Base-by-base conservation (phyloP, 2,113 vertebrate genomes). In the Ammodytes dubius region DNA sequence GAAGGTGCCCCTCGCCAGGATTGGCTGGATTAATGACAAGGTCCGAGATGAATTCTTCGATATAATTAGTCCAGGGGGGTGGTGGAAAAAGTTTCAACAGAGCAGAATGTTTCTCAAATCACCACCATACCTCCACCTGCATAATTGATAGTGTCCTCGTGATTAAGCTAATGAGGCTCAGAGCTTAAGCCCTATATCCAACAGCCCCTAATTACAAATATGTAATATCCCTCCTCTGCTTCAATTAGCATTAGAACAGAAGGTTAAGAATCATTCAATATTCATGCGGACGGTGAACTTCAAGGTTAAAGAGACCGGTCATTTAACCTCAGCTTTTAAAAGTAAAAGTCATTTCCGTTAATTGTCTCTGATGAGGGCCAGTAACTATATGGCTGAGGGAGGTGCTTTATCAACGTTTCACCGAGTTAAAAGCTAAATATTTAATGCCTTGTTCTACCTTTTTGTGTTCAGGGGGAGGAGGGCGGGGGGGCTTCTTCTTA, bases 261-360 rank as follows among this genome's bases (percentile, higher is more conserved):
- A 94, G 92, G 90, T 93, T 93, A 90, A 86, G 90, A 89, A 88
- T 93, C 91, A 92, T 94, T 89, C 76, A 93, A 92, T 92, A 94
- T 94, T 93, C 82, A 93, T 93, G 86, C 10, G 49, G 84, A 89
- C 59, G 71, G 88, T 87, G 87, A 93, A 86, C 87, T 83, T 93
- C 92, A 93, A 94, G 91, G 91, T 93, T 93, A 93, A 92, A 78
- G 89, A 86, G 88, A 89, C 88, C 88, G 90, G 91, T 93, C 91
- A 92, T 94, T 94, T 91, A 91, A 92, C 87, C 90, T 82, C 85
- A 74, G 79, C 67, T 89, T 89, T 91, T 27, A 27, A 85, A 90
- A 90, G 83, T 88, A 87, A 90, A 92, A 92, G 91, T 74, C 37
- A 87, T 92, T 91, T 87, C 73, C 76, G 57, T 90, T 91, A 92